Conservation (phyloP, 2,113 vertebrate species). For the Gracilinanus agilis region DNA sequence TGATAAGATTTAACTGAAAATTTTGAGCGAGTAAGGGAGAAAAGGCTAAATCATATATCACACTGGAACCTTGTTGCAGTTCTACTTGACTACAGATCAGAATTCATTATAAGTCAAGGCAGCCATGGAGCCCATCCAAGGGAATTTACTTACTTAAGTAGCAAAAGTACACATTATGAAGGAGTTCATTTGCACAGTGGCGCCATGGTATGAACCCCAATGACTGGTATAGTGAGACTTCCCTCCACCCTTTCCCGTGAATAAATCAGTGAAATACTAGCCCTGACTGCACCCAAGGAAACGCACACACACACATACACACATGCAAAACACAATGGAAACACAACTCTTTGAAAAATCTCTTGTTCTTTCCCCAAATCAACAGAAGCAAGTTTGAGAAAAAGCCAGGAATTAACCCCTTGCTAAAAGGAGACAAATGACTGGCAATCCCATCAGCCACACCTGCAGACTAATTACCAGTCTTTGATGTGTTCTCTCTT, state of each 20-base stretch:
- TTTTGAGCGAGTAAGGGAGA: slow-evolving; percentile 10
- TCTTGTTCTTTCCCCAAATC: slow-evolving; percentile 20
- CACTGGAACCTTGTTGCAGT: neutral
- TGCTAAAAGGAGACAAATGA: slow-evolving; percentile 42
- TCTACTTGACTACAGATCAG: neutral
- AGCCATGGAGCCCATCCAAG: neutral
- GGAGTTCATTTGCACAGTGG: slow-evolving; percentile 11
- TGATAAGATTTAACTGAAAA: slow-evolving; percentile 40
- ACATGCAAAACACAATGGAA: neutral
- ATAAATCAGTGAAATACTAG: slow-evolving; percentile 4
- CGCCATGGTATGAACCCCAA: slow-evolving; percentile 22
- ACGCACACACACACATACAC: neutral
- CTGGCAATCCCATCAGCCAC: slow-evolving; percentile 28
- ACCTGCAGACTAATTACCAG: slow-evolving; percentile 61
- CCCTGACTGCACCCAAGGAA: neutral
- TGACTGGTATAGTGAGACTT: neutral
- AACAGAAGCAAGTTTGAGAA: slow-evolving; percentile 49
- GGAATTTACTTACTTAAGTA: slow-evolving; percentile 2
- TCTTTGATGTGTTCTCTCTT: slow-evolving; percentile 59
- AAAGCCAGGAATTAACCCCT: slow-evolving; percentile 23
- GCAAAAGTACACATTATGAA: neutral
- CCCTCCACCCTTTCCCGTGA: neutral
- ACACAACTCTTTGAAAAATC: neutral
- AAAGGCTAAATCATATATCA: slow-evolving; percentile 42
- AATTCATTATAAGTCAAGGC: neutral